These are phyloP conservation scores for Arvicanthis niloticus DNA, from an alignment of 2,113 vertebrate species.

Conservation along the genomic window DNA sequence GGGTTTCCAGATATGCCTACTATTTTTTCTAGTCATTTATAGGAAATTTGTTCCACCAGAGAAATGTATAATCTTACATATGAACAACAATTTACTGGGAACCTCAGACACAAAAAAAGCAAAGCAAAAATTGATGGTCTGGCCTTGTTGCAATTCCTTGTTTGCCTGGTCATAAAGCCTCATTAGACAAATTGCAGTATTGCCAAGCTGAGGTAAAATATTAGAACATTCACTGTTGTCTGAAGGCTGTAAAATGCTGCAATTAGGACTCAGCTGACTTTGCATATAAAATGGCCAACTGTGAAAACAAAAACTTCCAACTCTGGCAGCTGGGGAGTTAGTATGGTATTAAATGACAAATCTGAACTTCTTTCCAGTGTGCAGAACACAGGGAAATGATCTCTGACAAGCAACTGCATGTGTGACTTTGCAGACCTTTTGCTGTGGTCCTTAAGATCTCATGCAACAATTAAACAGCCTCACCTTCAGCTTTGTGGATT, in stretches of 20 bases:
- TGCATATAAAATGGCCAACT: neutral
- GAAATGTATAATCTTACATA: neutral
- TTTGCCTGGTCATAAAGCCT: neutral
- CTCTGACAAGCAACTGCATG: neutral
- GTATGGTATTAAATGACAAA: neutral
- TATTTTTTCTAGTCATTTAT: conserved; percentile 9
- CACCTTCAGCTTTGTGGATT: neutral
- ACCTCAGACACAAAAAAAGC: neutral
- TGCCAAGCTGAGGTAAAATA: neutral
- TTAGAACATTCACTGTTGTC: neutral
- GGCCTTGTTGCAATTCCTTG: neutral
- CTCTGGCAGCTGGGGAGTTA: neutral
- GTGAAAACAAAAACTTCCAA: neutral
- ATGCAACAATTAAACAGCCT: neutral
- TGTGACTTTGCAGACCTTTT: neutral
- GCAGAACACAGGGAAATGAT: neutral
- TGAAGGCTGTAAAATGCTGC: neutral
- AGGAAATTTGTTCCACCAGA: neutral
- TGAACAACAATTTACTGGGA: neutral
- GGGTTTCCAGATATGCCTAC: neutral
- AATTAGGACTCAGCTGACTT: neutral
- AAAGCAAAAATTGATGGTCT: neutral
- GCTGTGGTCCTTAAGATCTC: neutral
- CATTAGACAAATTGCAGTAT: neutral
- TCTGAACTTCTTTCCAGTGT: neutral